Evolutionary conservation across 2,888 invertebrate species (phyloP), one percentile per base, ranked within the genome.

Genomic region (Habroteleia sp.): DNA sequence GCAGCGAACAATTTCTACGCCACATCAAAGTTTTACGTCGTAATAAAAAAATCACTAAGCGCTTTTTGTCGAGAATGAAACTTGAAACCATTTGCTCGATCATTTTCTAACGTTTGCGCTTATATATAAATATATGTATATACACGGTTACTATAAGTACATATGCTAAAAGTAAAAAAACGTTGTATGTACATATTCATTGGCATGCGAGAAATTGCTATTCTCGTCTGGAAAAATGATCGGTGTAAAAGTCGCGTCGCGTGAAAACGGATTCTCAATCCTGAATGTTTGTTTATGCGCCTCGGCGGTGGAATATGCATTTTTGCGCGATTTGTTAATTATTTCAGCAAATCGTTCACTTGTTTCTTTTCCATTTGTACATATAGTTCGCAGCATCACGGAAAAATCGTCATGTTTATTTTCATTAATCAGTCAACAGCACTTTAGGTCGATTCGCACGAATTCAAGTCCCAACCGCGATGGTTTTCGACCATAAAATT

Each of bases 151-250:
- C 74, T 78, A 72, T 78, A 79, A 79, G 77, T 77, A 77, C 76
- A 74, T 73, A 76, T 68, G 62, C 52, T 68, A 73, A 75, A 74
- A 77, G 73, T 76, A 77, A 73, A 72, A 78, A 79, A 77, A 63
- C 60, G 37, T 71, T 73, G 42, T 80, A 80, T 80, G 69, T 79
- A 80, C 80, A 80, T 74, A 54, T 77, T 80, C 72, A 77, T 78
- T 77, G 76, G 76, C 74, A 80, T 76, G 73, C 46, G 73, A 78
- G 74, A 77, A 74, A 74, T 65, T 62, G 56, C 66, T 63, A 65
- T 73, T 73, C 68, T 76, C 69, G 73, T 62, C 69, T 54, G 73
- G 76, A 73, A 73, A 73, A 73, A 73, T 65, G 73, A 73, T 65
- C 65, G 65, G 48, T 65, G 73, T 73, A 65, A 65, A 65, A 58